These are phyloP conservation scores for Oscheius sp. DNA, from an alignment of 1,140 invertebrate species.

Conservation along the genomic window DNA sequence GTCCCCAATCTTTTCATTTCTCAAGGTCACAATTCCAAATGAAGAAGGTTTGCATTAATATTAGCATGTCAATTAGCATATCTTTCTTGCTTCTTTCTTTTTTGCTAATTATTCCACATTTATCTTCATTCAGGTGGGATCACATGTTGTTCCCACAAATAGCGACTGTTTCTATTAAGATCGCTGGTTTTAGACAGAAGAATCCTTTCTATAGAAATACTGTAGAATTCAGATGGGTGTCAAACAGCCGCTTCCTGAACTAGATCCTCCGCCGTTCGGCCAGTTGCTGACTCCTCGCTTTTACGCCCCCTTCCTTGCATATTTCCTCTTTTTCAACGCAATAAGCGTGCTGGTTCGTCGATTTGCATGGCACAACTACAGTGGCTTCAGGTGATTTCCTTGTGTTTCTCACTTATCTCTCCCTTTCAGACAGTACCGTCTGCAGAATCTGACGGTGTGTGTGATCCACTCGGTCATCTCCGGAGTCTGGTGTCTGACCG, in stretches of 20 bases:
- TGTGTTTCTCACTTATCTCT: constrained; percentile 23
- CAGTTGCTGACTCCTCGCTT: constrained; percentile 19
- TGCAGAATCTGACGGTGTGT: constrained; percentile 49
- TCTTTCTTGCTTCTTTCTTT: no score
- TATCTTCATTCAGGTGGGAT: no score
- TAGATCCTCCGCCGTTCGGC: constrained; percentile 30
- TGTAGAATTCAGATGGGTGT: not conserved
- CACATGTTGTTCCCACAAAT: no score
- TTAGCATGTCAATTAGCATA: no score
- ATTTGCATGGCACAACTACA: constrained; percentile 22
- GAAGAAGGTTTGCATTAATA: no score
- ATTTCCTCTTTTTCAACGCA: constrained; percentile 38
- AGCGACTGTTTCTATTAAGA: no score
- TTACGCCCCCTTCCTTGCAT: constrained; percentile 29
- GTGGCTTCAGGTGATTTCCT: constrained; percentile 43
- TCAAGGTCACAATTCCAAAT: no score
- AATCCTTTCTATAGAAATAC: not conserved
- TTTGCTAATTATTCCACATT: not conserved
- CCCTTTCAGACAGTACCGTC: constrained; percentile 50
- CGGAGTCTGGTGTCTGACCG: constrained; percentile 37
- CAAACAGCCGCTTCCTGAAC: constrained; percentile 15
- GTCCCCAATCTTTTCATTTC: no score
- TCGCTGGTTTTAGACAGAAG: not conserved
- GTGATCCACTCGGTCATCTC: constrained; percentile 44
- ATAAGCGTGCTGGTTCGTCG: constrained; percentile 27